Percentiles rank a stretch among this genome's conserved stretches.
phyloP scores from a whole-genome alignment of 1,140 invertebrate species.

The Megalopta genalis region DNA sequence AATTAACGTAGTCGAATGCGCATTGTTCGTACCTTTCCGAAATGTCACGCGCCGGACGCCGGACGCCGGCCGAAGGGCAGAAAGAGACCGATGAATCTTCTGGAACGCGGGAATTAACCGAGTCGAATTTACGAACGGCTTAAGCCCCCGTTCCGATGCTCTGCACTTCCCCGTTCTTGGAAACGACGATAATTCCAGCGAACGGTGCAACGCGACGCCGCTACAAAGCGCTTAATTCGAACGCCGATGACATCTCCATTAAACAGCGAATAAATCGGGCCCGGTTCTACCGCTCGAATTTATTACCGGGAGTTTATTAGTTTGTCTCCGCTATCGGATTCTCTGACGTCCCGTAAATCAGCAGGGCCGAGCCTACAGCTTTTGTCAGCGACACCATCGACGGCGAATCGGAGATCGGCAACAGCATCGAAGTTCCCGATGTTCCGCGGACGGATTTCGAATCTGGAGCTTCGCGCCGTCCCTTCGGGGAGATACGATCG shows the following conservation, averaged over 20 bases:
- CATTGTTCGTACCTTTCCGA: too few species aligned
- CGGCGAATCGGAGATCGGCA: too few species aligned
- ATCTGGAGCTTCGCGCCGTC: too few species aligned
- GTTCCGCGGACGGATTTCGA: too few species aligned
- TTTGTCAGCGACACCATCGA: conserved; percentile 4
- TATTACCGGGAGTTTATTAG: conserved; percentile 26
- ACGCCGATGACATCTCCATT: conserved; percentile 1
- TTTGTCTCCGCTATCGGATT: conserved; percentile 4
- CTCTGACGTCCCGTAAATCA: neutral
- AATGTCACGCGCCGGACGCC: too few species aligned
- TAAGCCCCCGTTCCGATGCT: neutral
- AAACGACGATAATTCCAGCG: neutral
- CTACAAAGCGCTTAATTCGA: neutral
- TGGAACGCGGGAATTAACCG: neutral
- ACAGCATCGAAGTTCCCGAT: too few species aligned
- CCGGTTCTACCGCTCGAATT: neutral
- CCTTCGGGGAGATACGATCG: too few species aligned
- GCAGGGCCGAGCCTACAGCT: neutral
- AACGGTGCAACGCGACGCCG: neutral
- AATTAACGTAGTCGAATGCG: neutral
- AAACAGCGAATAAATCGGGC: conserved; percentile 11
- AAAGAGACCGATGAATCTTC: neutral
- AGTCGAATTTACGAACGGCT: neutral
- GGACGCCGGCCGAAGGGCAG: too few species aligned
- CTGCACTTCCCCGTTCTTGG: neutral